Percentiles rank a stretch among this genome's conserved stretches.
phyloP scores from a whole-genome alignment of 2,797 vertebrate species.

The Trachops cirrhosus region DNA sequence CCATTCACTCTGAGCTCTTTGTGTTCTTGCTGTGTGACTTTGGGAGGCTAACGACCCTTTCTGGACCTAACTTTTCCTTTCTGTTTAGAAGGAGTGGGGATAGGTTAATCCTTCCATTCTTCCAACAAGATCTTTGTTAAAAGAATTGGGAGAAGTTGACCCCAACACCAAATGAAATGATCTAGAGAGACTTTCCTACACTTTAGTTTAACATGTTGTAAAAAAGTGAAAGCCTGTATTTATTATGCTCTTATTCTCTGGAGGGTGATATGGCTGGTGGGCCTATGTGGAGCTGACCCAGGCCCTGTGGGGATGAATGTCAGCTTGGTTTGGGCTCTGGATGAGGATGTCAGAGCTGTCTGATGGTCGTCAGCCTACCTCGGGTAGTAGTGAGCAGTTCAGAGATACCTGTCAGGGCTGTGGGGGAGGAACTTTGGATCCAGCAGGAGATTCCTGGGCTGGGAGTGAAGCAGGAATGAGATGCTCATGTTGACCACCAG shows the following conservation, averaged over 20 bases:
- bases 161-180: not conserved
- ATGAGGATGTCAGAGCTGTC: not conserved
- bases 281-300: not conserved
- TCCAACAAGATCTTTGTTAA: not conserved
- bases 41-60: not conserved
- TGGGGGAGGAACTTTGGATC: not conserved
- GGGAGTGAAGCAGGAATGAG: not conserved
- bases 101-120: not conserved
- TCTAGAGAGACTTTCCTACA: not conserved
- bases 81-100: not conserved
- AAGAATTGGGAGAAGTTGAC: not conserved
- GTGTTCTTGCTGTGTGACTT: not conserved
- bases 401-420: not conserved
- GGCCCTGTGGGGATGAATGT: not conserved
- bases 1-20: not conserved
- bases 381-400: not conserved
- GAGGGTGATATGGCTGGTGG: not conserved
- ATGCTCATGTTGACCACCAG: conserved; percentile 52
- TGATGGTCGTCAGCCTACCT: not conserved
- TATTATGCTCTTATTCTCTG: not conserved
- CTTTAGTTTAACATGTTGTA: not conserved
- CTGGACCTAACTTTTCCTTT: not conserved
- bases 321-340: not conserved
- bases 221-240: not conserved
- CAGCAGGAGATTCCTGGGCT: not conserved